phyloP scores from a whole-genome alignment of 1,140 invertebrate genomes.

The Hylaeus anthracinus region DNA sequence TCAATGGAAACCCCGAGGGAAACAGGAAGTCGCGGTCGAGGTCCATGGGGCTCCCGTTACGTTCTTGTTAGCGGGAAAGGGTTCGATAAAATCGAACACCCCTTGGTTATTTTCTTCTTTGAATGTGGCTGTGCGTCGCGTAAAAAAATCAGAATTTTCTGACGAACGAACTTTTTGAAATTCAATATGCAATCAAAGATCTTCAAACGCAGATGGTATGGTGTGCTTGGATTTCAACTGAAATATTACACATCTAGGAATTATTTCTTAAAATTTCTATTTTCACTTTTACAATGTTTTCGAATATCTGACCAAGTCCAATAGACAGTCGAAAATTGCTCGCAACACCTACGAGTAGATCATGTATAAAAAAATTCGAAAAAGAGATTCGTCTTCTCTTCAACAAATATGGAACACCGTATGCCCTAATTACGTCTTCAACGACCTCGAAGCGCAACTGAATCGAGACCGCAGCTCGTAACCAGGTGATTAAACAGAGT shows the following conservation, averaged over 20 bases:
- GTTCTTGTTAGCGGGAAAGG: conserved; percentile 39
- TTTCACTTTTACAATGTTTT: too few relatives aligned
- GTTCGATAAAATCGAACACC: conserved; percentile 24
- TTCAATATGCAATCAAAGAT: too few relatives aligned
- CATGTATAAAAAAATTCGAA: too few relatives aligned
- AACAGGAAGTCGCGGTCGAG: conserved; percentile 27
- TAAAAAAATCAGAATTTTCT: not conserved
- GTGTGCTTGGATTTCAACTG: too few relatives aligned
- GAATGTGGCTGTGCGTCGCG: too few relatives aligned
- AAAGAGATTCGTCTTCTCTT: too few relatives aligned
- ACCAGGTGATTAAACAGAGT: conserved; percentile 56
- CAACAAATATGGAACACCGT: not conserved
- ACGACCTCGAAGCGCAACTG: not conserved
- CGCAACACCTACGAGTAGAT: too few relatives aligned
- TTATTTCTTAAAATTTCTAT: too few relatives aligned
- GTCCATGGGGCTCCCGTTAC: conserved; percentile 29
- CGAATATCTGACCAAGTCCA: too few relatives aligned
- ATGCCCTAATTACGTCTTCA: conserved; percentile 31
- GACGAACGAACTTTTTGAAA: not conserved
- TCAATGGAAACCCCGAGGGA: conserved; percentile 8
- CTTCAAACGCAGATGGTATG: too few relatives aligned
- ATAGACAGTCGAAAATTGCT: too few relatives aligned
- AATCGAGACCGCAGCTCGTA: conserved; percentile 48
- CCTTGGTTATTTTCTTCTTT: not conserved
- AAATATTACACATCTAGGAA: too few relatives aligned